phyloP scores from a whole-genome alignment of 2,888 invertebrate species.

The Nebria brevicollis region DNA sequence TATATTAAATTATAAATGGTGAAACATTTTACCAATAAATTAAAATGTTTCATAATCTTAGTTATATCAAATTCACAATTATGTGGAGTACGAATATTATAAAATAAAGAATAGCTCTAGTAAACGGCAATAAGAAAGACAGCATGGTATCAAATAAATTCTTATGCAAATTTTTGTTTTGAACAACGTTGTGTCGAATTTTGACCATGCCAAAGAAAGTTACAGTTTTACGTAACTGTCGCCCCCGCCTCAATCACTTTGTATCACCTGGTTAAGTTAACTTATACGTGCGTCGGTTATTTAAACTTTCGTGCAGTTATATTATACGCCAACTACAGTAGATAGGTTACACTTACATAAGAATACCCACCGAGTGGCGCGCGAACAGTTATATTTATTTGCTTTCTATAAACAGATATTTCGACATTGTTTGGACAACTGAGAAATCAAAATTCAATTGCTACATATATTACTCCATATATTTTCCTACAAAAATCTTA shows the following conservation, averaged over 20 bases:
- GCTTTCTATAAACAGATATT: not conserved
- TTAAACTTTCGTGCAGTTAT: not conserved
- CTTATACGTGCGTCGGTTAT: not conserved
- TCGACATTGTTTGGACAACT: not conserved
- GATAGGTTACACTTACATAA: constrained; percentile 1
- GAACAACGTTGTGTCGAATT: not conserved
- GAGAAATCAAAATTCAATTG: not conserved
- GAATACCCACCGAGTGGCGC: not conserved
- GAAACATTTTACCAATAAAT: no score
- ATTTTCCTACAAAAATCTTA: not conserved
- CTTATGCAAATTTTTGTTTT: not conserved
- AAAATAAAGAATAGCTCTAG: no score
- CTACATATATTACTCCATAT: not conserved
- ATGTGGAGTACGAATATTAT: no score
- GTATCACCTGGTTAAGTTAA: not conserved
- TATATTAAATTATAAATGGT: no score
- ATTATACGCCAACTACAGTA: not conserved
- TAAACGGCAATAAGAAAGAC: no score
- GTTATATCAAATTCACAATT: no score
- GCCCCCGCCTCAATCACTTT: not conserved
- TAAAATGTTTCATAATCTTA: no score
- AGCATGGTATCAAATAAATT: no score
- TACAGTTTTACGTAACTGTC: not conserved
- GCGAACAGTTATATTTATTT: not conserved
- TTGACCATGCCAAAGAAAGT: not conserved